Percentiles rank a stretch among this genome's conserved stretches.
phyloP scores from a whole-genome alignment of 2,113 vertebrate genomes.

The Microcebus ravelobensis region DNA sequence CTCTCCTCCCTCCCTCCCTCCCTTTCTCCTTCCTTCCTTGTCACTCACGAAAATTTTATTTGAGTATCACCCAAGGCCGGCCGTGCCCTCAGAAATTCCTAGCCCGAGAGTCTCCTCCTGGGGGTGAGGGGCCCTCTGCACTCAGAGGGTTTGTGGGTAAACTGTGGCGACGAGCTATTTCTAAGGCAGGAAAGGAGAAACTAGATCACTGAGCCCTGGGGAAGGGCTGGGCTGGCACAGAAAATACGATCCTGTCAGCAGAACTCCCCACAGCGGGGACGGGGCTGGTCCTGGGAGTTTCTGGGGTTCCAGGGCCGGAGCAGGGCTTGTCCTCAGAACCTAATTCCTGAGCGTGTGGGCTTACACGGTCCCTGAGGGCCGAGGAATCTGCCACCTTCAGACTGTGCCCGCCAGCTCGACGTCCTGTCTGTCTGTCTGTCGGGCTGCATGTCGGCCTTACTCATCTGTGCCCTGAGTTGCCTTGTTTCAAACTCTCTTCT shows the following conservation, averaged over 20 bases:
- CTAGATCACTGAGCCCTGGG: constrained; percentile 76
- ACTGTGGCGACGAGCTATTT: constrained; percentile 65
- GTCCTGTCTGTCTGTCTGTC: constrained; percentile 19
- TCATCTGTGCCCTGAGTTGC: constrained; percentile 56
- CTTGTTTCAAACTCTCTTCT: not conserved
- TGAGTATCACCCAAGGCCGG: constrained; percentile 24
- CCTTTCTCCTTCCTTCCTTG: constrained; percentile 9
- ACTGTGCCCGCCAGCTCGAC: fast-evolving
- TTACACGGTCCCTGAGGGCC: not conserved
- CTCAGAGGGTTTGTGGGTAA: constrained; percentile 29
- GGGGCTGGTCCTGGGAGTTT: not conserved
- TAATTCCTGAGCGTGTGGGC: not conserved
- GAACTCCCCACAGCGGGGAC: not conserved
- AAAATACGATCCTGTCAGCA: constrained; percentile 13
- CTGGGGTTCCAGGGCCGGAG: not conserved
- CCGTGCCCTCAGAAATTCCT: constrained; percentile 65
- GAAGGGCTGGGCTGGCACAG: constrained; percentile 69
- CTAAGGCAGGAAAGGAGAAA: constrained; percentile 72
- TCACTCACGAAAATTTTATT: constrained; percentile 44
- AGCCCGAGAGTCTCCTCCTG: not conserved
- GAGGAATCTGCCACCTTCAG: not conserved
- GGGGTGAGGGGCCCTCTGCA: not conserved
- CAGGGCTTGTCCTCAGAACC: not conserved
- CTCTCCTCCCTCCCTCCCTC: not conserved
- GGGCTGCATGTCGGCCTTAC: constrained; percentile 1